These are phyloP conservation scores for Anabas testudineus DNA, from an alignment of 2,797 vertebrate species.

Conservation along the genomic window DNA sequence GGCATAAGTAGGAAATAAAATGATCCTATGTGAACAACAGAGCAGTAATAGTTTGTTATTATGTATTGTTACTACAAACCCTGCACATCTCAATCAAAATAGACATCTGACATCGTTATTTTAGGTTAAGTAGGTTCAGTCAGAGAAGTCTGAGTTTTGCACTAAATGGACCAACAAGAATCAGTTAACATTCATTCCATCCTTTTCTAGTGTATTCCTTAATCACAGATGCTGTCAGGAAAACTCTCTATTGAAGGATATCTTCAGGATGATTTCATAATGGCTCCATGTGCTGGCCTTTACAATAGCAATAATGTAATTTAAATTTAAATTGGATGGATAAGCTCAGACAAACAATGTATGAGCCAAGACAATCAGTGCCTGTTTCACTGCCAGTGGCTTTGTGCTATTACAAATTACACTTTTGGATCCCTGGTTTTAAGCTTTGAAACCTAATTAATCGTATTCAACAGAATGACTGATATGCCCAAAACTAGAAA, in stretches of 20 bases:
- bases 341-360: conserved; percentile 35
- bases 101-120: not conserved
- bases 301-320: conserved; percentile 40
- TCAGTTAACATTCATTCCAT: not conserved
- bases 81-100: not conserved
- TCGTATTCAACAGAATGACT: conserved; percentile 32
- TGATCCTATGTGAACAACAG: not conserved
- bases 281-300: conserved; percentile 15
- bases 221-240: not conserved
- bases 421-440: conserved; percentile 43
- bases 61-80: no score
- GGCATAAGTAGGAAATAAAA: not conserved
- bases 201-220: not conserved
- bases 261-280: conserved; percentile 10
- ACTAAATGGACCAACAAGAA: not conserved
- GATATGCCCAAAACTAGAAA: conserved; percentile 24
- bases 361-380: conserved; percentile 42
- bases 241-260: not conserved
- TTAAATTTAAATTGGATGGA: conserved; percentile 43
- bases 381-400: conserved; percentile 39
- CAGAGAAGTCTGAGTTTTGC: not conserved
- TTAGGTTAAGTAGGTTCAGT: not conserved
- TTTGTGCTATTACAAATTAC: conserved; percentile 50
- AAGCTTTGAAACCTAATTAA: conserved; percentile 60
- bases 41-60: no score